phyloP scores from a whole-genome alignment of 2,797 vertebrate genomes.

The Etheostoma perlongum region DNA sequence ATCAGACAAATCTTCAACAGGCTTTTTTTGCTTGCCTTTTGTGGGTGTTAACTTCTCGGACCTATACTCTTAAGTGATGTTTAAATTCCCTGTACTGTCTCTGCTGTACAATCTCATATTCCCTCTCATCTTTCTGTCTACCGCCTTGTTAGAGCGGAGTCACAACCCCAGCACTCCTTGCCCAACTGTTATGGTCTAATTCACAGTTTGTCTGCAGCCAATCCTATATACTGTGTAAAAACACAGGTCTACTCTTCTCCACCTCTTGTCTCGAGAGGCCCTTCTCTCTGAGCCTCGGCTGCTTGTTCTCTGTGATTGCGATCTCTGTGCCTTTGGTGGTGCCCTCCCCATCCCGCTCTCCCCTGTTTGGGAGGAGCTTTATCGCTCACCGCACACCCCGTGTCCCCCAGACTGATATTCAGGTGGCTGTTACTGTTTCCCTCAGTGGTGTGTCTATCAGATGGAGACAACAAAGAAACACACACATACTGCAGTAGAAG shows the following conservation, averaged over 20 bases:
- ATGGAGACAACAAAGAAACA: constrained; percentile 34
- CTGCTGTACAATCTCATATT: constrained; percentile 26
- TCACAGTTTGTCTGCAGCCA: constrained; percentile 56
- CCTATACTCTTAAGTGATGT: constrained; percentile 30
- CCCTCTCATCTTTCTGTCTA: constrained; percentile 42
- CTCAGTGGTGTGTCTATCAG: constrained; percentile 45
- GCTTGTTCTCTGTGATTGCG: constrained; percentile 69
- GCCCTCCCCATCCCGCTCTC: constrained; percentile 29
- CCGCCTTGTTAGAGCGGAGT: constrained; percentile 43
- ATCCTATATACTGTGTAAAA: constrained; percentile 47
- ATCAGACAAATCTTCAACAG: background rate
- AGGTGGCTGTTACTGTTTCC: constrained; percentile 53
- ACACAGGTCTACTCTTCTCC: constrained; percentile 51
- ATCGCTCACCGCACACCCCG: constrained; percentile 44
- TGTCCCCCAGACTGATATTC: constrained; percentile 64
- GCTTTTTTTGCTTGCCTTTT: constrained; percentile 7
- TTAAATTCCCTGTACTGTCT: constrained; percentile 43
- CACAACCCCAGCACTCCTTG: constrained; percentile 20
- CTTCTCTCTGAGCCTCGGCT: constrained; percentile 54
- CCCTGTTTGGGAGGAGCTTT: constrained; percentile 46
- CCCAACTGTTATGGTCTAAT: constrained; percentile 28
- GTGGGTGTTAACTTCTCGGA: constrained; percentile 23
- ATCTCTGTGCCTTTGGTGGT: constrained; percentile 61
- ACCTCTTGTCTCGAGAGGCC: constrained; percentile 73
- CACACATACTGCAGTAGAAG: constrained; percentile 3